phyloP scores from a whole-genome alignment of 2,113 vertebrate species.

The Psittacara wagleri region DNA sequence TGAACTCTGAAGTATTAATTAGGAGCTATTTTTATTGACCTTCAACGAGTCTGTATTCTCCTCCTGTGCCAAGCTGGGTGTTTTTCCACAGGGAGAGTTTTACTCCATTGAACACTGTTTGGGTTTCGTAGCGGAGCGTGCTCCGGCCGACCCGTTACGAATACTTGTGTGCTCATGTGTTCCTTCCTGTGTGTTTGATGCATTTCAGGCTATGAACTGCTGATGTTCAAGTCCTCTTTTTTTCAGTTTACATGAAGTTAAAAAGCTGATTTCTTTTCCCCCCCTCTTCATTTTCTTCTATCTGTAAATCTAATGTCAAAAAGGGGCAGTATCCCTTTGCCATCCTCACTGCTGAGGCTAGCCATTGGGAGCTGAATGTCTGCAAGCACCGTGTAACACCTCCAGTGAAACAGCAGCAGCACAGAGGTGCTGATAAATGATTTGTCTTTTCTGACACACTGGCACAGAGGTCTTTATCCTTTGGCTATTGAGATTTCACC shows the following conservation, averaged over 20 bases:
- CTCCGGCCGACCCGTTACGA: slow-evolving; percentile 34
- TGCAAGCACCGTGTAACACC: not conserved
- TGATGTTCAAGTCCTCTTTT: slow-evolving; percentile 34
- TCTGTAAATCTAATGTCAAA: slow-evolving; percentile 63
- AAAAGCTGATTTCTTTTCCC: not conserved
- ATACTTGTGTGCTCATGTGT: slow-evolving; percentile 39
- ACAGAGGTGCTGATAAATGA: not conserved
- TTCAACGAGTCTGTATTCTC: slow-evolving; percentile 67
- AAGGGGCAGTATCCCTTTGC: slow-evolving; percentile 75
- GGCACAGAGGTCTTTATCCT: not conserved
- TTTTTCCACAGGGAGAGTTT: slow-evolving; percentile 58
- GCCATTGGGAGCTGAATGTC: not conserved
- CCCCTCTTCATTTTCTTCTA: not conserved
- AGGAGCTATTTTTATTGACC: slow-evolving; percentile 77
- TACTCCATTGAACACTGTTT: not conserved
- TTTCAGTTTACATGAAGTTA: slow-evolving; percentile 41
- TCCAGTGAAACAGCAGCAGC: not conserved
- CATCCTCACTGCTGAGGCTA: slow-evolving; percentile 31
- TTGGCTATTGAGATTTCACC: not conserved
- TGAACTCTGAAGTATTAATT: slow-evolving; percentile 67
- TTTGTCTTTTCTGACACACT: not conserved
- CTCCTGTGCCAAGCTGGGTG: slow-evolving; percentile 72
- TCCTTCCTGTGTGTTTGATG: slow-evolving; percentile 59
- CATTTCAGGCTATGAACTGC: slow-evolving; percentile 60
- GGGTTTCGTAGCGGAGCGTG: slow-evolving; percentile 4